phyloP scores from a whole-genome alignment of 2,113 vertebrate species.

The Bothrops jararaca region DNA sequence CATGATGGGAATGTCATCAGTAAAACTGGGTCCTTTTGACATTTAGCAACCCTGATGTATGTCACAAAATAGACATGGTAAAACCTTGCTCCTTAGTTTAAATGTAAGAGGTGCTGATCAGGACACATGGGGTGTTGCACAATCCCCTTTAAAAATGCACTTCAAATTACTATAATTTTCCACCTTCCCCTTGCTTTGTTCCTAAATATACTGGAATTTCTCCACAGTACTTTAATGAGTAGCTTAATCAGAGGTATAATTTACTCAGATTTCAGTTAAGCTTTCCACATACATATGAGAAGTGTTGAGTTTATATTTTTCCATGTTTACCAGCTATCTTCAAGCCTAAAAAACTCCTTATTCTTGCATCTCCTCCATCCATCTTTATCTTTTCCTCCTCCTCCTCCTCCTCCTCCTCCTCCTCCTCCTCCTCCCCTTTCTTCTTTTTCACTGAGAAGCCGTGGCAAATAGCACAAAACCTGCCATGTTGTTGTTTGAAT shows the following conservation, averaged over 20 bases:
- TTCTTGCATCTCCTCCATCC: not conserved
- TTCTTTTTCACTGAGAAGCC: not conserved
- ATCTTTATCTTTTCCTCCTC: not conserved
- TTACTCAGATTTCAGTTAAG: slow-evolving; percentile 42
- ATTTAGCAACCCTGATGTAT: not conserved
- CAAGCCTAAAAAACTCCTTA: not conserved
- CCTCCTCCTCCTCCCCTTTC: too few relatives aligned
- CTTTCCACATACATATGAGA: not conserved
- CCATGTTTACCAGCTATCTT: slow-evolving; percentile 2
- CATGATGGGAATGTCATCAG: rapidly evolving
- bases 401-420: not conserved
- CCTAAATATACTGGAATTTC: slow-evolving; percentile 36
- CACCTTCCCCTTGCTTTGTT: slow-evolving; percentile 51
- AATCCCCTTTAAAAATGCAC: slow-evolving; percentile 39
- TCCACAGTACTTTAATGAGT: slow-evolving; percentile 57
- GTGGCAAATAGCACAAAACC: not conserved
- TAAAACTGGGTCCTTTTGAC: not conserved
- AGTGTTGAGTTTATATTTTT: slow-evolving; percentile 21
- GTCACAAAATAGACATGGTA: not conserved
- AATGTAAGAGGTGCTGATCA: not conserved
- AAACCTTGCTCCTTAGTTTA: slow-evolving; percentile 35
- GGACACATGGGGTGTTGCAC: slow-evolving; percentile 33
- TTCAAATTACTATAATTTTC: slow-evolving; percentile 66
- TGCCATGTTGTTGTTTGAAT: not conserved
- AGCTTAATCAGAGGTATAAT: slow-evolving; percentile 58